Base-by-base conservation (phyloP, 2,797 vertebrate species). In the Anguilla obscura region DNA sequence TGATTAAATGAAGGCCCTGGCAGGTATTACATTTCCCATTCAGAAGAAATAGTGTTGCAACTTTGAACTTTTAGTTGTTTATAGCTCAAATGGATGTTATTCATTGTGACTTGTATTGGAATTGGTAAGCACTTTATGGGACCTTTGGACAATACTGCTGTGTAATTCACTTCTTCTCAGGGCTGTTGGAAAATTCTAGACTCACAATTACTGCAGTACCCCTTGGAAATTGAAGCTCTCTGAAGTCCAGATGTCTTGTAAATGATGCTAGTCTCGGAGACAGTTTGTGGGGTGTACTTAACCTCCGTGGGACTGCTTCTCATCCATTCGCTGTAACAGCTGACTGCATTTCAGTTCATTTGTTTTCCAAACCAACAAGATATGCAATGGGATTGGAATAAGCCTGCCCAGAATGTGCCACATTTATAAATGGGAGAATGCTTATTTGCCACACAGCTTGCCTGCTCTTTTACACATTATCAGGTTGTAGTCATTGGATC, bases 191-290 rank as follows among this genome's bases (percentile, higher is more conserved):
- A 91, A 82, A 85, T 80, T 86, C 79, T 74, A 27, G 24, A 40
- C 69, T 88, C 87, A 69, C 74, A 40, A 90, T 86, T 33, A 79
- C 33, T 52, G 71, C 24, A 50, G 90, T 45, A 12, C 40, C n/a
- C 5, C 52, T 76, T 88, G 33, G 27, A 88, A 85, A 52, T n/a
- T 10, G 21, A 50, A 84, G 27, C 52, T 56, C 88, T 58, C 90
- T 74, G 60, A 89, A 48, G 91, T 90, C 83, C 87, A 90, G 86
- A 92, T 91, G 90, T 91, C 85, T 89, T 87, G 58, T 33, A 86
- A 89, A 54, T 54, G 21, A 88, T 84, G 56, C n/a, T 40, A 88
- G 63, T 56, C 79, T 30, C 74, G 45, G 30, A 83, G 54, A 27
- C 79, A 30, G 52, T 7, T 2, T 56, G 27, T 56, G 24, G 60